Evolutionary conservation across 1,140 invertebrate species (phyloP), one percentile per base, ranked within the genome.

Genomic region (roundworm (Caenorhabditis elegans)): DNA sequence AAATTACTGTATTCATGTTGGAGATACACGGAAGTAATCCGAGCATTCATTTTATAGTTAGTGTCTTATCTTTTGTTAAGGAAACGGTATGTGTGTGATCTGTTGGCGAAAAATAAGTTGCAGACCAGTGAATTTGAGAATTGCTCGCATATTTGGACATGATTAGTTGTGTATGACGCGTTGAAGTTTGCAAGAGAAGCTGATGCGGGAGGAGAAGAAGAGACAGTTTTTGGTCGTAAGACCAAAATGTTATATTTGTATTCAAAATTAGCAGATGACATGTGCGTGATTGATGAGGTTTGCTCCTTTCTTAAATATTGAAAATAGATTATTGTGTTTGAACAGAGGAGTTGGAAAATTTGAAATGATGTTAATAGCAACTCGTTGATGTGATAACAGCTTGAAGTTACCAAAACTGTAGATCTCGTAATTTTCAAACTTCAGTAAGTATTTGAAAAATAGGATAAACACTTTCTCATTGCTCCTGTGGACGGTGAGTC

Each of bases 61-160:
- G n/a, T n/a, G n/a, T n/a, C n/a, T 53, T 24, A 53, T 24, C 34
- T 60, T 28, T 60, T 60, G 34, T 60, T 28, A 17, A 17, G 53
- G 4, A 60, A 8, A 60, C 19, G 22, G 24, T 49, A 24, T 26
- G 49, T 26, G 49, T 26, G 19, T n/a, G n/a, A 34, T 31, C 53
- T 60, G 53, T 60, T 28, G 28, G 26, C n/a, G 53, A 60, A 60
- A 60, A 60, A 60, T 34, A 31, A n/a, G n/a, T 60, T 60, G 53
- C 53, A 60, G 28, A 31, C 26, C 3, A 0, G 26, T 6, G 6
- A 24, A 53, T 11, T 53, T 15, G 49, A 26, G 28, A 26, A 34
- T 60, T 60, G 15, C 53, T 31, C 28, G 53, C 53, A 60, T 60
- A 60, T 60, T 60, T 60, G 1, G 4, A 60, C 26, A 60, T 26